These are phyloP conservation scores for Melieria picta DNA, from an alignment of 2,888 invertebrate genomes.

Conservation along the genomic window DNA sequence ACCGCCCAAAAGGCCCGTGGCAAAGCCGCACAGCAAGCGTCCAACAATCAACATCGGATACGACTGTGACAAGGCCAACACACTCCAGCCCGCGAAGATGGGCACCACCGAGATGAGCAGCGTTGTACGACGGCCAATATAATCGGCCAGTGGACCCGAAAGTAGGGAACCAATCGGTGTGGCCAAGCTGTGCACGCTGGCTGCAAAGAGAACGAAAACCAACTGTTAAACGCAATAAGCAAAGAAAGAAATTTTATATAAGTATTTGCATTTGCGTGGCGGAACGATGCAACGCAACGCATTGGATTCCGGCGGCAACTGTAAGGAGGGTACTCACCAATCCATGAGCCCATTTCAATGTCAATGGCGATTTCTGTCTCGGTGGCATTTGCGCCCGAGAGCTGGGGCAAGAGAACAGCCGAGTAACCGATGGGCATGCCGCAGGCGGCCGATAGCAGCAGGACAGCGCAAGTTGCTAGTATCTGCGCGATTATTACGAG, in stretches of 20 bases:
- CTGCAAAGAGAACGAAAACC: slow-evolving; percentile 61
- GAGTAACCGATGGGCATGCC: slow-evolving; percentile 83
- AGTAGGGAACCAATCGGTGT: slow-evolving; percentile 79
- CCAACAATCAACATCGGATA: slow-evolving; percentile 73
- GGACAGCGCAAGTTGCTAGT: slow-evolving; percentile 76
- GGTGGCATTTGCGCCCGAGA: slow-evolving; percentile 67
- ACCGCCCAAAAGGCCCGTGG: slow-evolving; percentile 78
- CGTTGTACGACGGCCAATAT: slow-evolving; percentile 74
- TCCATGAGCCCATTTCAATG: slow-evolving; percentile 81
- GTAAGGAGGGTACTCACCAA: slow-evolving; percentile 62
- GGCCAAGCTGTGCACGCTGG: slow-evolving; percentile 81
- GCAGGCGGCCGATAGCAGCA: slow-evolving; percentile 76
- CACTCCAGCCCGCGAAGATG: slow-evolving; percentile 75
- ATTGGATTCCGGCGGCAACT: neutral
- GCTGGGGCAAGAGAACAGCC: slow-evolving; percentile 79
- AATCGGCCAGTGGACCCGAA: slow-evolving; percentile 78
- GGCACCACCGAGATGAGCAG: slow-evolving; percentile 75
- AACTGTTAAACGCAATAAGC: neutral
- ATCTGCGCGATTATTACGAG: slow-evolving; percentile 68
- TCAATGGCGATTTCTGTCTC: slow-evolving; percentile 70
- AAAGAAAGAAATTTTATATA: neutral
- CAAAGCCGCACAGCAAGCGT: slow-evolving; percentile 76
- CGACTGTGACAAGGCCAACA: slow-evolving; percentile 70
- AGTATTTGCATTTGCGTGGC: neutral
- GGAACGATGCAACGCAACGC: too few species aligned